Conservation (phyloP, 2,797 vertebrate species). For the Mycteria americana region DNA sequence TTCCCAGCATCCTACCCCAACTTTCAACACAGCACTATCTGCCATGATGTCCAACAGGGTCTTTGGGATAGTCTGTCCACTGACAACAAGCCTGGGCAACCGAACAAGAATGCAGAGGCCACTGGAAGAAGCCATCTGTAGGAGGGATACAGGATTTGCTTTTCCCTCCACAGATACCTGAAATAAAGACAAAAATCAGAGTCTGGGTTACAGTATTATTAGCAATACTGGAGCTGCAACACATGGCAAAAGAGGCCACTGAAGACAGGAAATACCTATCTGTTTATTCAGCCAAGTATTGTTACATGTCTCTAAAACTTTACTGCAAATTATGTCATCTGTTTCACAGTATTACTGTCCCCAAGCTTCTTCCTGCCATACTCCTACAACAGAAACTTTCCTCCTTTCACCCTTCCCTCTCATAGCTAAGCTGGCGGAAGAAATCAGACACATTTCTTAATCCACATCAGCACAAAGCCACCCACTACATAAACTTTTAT, state of each 20-base stretch:
- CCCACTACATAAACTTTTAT: not conserved
- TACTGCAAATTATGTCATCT: not conserved
- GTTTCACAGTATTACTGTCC: not conserved
- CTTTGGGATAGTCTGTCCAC: constrained; percentile 78
- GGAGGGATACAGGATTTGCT: constrained; percentile 84
- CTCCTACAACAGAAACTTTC: not conserved
- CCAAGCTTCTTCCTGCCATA: not conserved
- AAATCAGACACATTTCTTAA: not conserved
- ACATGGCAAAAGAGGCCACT: not conserved
- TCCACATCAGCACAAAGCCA: not conserved
- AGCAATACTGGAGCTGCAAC: not conserved
- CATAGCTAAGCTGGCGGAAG: not conserved
- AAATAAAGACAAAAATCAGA: constrained; percentile 34
- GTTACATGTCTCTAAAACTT: not conserved
- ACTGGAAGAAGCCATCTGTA: constrained; percentile 89
- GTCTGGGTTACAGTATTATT: not conserved
- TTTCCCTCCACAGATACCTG: constrained; percentile 88
- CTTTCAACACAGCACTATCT: constrained; percentile 85
- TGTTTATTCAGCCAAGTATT: not conserved
- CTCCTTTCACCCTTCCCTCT: not conserved
- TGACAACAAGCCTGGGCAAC: constrained; percentile 78
- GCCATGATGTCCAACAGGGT: constrained; percentile 82
- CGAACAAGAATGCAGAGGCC: constrained; percentile 88
- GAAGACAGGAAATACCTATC: not conserved
- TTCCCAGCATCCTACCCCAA: constrained; percentile 93